These are phyloP conservation scores for Trachythela sp. DNA, from an alignment of 64 coral and sea anemone species.

Conservation along the genomic window DNA sequence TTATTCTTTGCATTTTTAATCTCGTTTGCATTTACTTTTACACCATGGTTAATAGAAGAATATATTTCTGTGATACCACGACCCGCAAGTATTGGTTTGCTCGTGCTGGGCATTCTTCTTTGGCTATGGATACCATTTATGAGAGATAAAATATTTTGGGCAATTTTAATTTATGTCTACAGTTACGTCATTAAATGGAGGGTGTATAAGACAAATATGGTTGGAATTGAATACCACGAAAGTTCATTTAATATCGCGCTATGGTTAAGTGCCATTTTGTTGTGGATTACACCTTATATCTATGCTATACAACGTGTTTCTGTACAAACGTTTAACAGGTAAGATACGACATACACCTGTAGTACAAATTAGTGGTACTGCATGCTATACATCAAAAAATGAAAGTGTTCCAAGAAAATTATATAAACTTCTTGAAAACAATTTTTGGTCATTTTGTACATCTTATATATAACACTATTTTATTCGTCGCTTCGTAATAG, in stretches of 20 bases:
- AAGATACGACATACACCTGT: neutral
- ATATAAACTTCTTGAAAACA: too few relatives aligned
- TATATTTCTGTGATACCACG: neutral
- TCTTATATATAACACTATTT: too few relatives aligned
- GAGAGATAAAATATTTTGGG: neutral
- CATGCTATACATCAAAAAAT: too few relatives aligned
- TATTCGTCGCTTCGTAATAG: too few relatives aligned
- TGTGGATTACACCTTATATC: neutral
- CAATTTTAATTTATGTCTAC: slow-evolving; percentile 3
- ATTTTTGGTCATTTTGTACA: too few relatives aligned
- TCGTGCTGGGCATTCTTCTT: neutral
- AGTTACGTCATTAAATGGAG: neutral
- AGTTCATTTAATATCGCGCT: neutral
- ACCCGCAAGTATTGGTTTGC: neutral
- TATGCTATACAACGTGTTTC: neutral
- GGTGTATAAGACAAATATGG: neutral
- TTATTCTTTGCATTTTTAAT: neutral
- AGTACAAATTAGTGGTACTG: neutral
- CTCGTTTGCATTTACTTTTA: neutral
- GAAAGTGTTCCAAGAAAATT: too few relatives aligned
- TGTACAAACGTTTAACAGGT: slow-evolving; percentile 15
- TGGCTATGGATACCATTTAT: neutral
- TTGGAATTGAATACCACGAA: slow-evolving; percentile 6
- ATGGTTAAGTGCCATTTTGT: neutral
- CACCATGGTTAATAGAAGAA: neutral